phyloP scores from a whole-genome alignment of 2,888 invertebrate species.

The Zygaena filipendulae region DNA sequence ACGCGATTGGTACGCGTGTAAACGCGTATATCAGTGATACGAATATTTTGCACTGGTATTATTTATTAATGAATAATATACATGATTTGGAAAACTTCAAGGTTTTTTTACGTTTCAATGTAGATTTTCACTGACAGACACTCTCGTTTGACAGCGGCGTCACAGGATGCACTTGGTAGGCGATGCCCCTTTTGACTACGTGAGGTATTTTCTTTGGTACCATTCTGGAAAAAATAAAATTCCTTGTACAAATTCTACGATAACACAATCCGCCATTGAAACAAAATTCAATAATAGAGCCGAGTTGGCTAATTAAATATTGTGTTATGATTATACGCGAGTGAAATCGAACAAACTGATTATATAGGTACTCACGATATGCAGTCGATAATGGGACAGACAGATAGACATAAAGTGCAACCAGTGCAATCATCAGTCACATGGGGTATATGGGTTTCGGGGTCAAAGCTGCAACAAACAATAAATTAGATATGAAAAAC shows the following conservation, averaged over 20 bases:
- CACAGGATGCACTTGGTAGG: conserved; percentile 38
- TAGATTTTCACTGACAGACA: conserved; percentile 32
- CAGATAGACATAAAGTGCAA: conserved; percentile 95
- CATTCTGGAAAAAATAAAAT: conserved; percentile 75
- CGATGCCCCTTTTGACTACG: conserved; percentile 82
- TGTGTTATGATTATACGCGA: too few species aligned
- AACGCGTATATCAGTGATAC: too few species aligned
- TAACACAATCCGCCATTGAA: too few species aligned
- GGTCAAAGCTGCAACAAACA: conserved; percentile 72
- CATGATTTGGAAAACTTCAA: too few species aligned
- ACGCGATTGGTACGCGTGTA: too few species aligned
- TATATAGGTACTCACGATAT: conserved; percentile 76
- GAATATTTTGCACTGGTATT: too few species aligned
- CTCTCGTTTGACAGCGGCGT: conserved; percentile 44
- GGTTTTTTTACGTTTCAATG: too few species aligned
- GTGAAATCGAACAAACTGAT: not conserved
- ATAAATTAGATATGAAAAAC: conserved; percentile 1
- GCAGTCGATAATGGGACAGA: conserved; percentile 98
- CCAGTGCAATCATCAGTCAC: conserved; percentile 95
- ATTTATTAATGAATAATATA: too few species aligned
- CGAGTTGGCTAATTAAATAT: too few species aligned
- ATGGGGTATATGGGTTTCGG: conserved; percentile 88
- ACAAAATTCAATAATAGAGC: too few species aligned
- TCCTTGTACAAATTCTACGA: conserved; percentile 11
- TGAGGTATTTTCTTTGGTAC: conserved; percentile 89